A percentile compares a stretch with the other conserved stretches of the same genome.
These are phyloP conservation scores for Xylocampa areola DNA, from an alignment of 2,888 invertebrate genomes.

Conservation along the genomic window DNA sequence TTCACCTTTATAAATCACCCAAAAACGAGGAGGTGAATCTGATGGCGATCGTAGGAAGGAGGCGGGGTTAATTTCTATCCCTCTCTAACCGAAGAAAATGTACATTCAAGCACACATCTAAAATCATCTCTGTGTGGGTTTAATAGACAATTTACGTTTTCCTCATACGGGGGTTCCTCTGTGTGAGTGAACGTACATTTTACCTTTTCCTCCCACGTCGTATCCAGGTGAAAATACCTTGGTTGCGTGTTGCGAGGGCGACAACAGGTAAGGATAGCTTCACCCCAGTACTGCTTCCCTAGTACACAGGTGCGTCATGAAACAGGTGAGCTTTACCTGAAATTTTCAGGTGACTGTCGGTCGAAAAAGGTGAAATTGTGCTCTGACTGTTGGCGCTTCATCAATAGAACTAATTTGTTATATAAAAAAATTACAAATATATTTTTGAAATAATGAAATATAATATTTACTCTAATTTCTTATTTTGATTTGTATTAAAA, in stretches of 20 bases:
- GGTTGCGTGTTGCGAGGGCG: constrained; percentile 28
- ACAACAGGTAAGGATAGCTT: constrained; percentile 65
- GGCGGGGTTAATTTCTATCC: constrained; percentile 17
- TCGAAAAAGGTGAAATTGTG: constrained; percentile 18
- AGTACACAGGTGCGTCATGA: constrained; percentile 76
- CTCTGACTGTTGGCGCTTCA: constrained; percentile 14
- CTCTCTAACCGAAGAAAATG: constrained; percentile 21
- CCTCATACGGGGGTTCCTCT: constrained; percentile 2
- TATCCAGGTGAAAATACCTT: constrained; percentile 27
- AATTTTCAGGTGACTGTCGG: constrained; percentile 48
- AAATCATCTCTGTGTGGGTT: constrained; percentile 17
- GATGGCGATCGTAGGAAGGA: constrained; percentile 9
- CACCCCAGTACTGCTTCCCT: constrained; percentile 72
- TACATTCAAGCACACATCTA: constrained; percentile 17
- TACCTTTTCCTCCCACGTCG: constrained; percentile 11
- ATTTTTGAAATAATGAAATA: too few relatives aligned
- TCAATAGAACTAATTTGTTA: too few relatives aligned
- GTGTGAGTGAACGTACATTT: constrained; percentile 14
- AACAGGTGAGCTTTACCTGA: constrained; percentile 76
- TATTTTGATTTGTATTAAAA: too few relatives aligned
- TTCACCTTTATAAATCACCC: constrained; percentile 40
- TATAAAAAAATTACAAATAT: too few relatives aligned
- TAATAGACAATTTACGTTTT: constrained; percentile 10
- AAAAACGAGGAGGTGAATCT: constrained; percentile 17
- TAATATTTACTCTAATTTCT: too few relatives aligned